phyloP scores from a whole-genome alignment of 2,888 invertebrate species.

The Cheilosia soror region DNA sequence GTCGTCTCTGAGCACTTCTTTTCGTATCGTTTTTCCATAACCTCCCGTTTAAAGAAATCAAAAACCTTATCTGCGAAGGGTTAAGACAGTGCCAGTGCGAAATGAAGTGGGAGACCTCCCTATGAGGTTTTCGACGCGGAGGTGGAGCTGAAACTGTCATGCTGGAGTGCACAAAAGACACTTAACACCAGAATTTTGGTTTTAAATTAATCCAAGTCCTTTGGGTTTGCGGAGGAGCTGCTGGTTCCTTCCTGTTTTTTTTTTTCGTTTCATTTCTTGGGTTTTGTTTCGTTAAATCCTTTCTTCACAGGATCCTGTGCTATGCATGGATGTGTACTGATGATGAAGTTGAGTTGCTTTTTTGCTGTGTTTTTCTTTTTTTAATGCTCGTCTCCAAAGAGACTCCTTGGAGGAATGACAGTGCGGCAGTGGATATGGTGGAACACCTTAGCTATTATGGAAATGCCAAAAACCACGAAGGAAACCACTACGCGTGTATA shows the following conservation, averaged over 20 bases:
- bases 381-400: constrained; percentile 46
- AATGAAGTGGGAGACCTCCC: constrained; percentile 39
- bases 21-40: constrained; percentile 70
- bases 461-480: constrained; percentile 74
- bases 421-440: constrained; percentile 55
- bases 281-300: constrained; percentile 66
- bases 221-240: constrained; percentile 52
- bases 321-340: constrained; percentile 65
- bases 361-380: constrained; percentile 11
- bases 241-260: constrained; percentile 22
- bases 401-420: constrained; percentile 54
- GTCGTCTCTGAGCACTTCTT: constrained; percentile 58
- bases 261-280: constrained; percentile 31
- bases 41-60: constrained; percentile 73
- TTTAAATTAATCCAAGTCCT: constrained; percentile 75
- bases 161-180: constrained; percentile 74
- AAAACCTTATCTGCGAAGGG: constrained; percentile 73
- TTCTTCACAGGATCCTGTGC: constrained; percentile 49
- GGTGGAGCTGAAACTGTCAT: constrained; percentile 61
- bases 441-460: constrained; percentile 73
- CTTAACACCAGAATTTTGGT: constrained; percentile 76
- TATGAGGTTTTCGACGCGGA: constrained; percentile 29
- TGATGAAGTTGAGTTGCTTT: constrained; percentile 60
- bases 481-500: constrained; percentile 43
- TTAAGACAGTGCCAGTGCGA: constrained; percentile 62